Base-by-base conservation (phyloP, 2,888 invertebrate species). In the Hirudinaria manillensis region DNA sequence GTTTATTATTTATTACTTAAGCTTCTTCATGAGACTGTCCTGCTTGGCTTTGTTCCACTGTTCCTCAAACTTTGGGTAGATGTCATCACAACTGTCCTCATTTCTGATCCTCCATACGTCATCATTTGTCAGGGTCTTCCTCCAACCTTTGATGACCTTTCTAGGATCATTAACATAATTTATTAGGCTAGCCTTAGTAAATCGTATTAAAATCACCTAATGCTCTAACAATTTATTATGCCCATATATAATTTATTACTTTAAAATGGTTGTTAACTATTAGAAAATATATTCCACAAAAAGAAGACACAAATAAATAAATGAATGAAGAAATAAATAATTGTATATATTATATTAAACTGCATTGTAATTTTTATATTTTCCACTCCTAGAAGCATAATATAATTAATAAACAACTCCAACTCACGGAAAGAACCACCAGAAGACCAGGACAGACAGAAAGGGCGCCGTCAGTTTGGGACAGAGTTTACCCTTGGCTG, bases 71-170 rank as follows among this genome's bases (percentile, higher is more conserved):
- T 21, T 36, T 10, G 78, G 77, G 29, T 77, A 72, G 61, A 78
- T 76, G 0, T 32, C 45, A 13, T 61, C 61, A 27, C 76, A 68
- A 21, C 75, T 74, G 74, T 80, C 79, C 38, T 76, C 76, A 16
- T 32, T 53, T 21, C 77, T 29, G 27, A 80, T 72, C 36, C 77
- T 75, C 77, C 76, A 79, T 21, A 80, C 72, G 61, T 80, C 80
- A 7, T 66, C 68, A 36, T 75, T 77, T 21, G 56, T 71, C 16
- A 80, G 70, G 0, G 77, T 51, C 29, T 74, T 76, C 29, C 74
- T 61, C 76, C 77, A 80, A 0, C 80, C 80, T 29, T 34, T 68
- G 36, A 78, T 51, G 24, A 80, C 76, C 74, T 75, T 75, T 3
- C 80, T 80, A 73, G 13, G 75, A 32, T 38, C 29, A 61, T 7